phyloP scores from a whole-genome alignment of 2,888 invertebrate species.

The Halictus ligatus region DNA sequence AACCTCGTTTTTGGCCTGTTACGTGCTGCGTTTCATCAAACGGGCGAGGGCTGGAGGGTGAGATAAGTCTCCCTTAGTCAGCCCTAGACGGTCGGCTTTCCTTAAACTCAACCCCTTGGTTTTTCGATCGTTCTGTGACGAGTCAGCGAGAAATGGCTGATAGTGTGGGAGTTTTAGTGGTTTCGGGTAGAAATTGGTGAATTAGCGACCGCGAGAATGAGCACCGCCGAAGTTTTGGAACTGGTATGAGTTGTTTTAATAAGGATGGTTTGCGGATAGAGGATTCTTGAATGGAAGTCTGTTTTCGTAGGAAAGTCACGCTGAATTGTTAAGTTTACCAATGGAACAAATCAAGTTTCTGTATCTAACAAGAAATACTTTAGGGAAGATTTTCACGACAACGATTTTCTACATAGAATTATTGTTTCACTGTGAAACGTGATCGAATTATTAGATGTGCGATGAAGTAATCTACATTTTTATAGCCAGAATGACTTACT shows the following conservation, averaged over 20 bases:
- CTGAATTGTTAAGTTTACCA: no score
- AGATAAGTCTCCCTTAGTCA: background rate
- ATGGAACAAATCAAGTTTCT: no score
- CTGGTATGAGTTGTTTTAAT: background rate
- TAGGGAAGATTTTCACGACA: no score
- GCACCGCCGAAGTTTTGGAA: background rate
- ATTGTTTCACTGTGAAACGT: no score
- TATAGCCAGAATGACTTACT: no score
- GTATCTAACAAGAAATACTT: no score
- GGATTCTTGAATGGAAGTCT: background rate
- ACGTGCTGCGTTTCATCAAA: background rate
- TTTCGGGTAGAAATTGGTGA: background rate
- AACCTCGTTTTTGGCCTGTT: background rate
- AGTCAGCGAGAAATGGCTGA: background rate
- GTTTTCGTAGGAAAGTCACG: background rate
- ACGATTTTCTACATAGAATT: no score
- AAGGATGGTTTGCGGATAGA: no score
- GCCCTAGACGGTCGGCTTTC: background rate
- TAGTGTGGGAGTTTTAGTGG: background rate
- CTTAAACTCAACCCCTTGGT: background rate
- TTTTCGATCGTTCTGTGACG: background rate
- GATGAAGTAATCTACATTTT: no score
- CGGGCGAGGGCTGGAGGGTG: background rate
- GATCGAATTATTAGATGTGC: no score
- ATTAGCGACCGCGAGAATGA: background rate